Evolutionary conservation across 2,888 invertebrate genomes (phyloP).

Genomic region (Micropterix aruncella): DNA sequence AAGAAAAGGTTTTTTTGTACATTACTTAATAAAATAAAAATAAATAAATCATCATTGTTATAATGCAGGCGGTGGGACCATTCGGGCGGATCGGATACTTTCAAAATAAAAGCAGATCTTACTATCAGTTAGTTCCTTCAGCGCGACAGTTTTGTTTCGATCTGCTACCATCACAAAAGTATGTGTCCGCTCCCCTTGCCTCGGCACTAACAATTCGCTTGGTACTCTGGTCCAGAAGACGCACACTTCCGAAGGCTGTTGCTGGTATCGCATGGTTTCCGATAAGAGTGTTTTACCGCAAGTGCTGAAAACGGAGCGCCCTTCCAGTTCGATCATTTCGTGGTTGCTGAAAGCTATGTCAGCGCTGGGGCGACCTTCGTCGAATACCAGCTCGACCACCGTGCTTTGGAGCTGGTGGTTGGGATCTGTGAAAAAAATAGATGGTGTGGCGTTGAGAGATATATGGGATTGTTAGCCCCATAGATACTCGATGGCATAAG

Average conservation of each 20-base stretch:
- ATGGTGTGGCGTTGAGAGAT: no score
- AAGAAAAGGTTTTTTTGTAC: no score
- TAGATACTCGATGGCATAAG: no score
- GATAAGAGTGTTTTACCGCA: conserved; percentile 29
- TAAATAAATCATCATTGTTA: no score
- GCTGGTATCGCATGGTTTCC: conserved; percentile 27
- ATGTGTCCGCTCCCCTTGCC: conserved; percentile 29
- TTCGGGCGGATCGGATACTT: no score
- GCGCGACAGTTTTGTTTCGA: conserved; percentile 30
- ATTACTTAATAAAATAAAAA: no score
- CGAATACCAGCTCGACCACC: conserved; percentile 30
- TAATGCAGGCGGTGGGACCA: no score
- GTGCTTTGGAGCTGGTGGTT: conserved; percentile 30
- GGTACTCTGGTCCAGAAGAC: conserved; percentile 35
- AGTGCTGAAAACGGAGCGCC: conserved; percentile 24
- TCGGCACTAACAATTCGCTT: conserved; percentile 31
- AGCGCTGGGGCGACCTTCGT: conserved; percentile 26
- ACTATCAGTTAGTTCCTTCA: conserved; percentile 21
- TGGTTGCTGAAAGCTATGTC: conserved; percentile 28
- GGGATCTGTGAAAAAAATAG: conserved; percentile 29
- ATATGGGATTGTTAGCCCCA: no score
- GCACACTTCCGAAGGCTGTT: conserved; percentile 25
- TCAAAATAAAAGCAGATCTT: no score
- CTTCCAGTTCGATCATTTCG: conserved; percentile 25
- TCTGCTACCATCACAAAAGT: conserved; percentile 41